These are phyloP conservation scores for Garrulus glandarius DNA, from an alignment of 2,797 vertebrate species.

Conservation along the genomic window DNA sequence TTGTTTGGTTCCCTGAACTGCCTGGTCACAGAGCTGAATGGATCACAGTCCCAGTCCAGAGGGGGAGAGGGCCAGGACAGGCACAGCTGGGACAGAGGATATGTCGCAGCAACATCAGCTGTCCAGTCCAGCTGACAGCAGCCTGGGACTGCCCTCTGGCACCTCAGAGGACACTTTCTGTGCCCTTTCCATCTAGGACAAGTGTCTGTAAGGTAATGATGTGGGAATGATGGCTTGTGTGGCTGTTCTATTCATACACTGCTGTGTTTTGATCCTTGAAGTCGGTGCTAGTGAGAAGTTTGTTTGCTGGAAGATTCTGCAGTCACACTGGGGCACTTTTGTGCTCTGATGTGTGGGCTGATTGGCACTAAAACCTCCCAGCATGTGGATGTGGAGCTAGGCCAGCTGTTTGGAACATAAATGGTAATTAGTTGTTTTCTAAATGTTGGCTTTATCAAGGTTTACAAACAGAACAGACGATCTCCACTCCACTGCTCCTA, in stretches of 20 bases:
- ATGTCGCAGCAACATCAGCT: background rate
- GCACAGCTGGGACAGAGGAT: background rate
- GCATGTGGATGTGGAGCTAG: background rate
- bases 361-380: background rate
- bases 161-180: background rate
- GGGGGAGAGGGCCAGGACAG: background rate
- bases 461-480: background rate
- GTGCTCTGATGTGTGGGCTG: background rate
- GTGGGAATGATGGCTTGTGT: background rate
- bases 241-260: background rate
- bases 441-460: background rate
- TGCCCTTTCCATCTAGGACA: background rate
- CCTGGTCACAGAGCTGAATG: background rate
- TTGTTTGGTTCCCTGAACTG: background rate
- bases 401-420: background rate
- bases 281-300: background rate
- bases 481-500: background rate
- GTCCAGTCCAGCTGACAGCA: background rate
- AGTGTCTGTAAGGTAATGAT: background rate
- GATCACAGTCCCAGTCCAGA: background rate
- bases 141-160: background rate
- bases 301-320: slow-evolving; percentile 2
- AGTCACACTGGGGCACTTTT: background rate
- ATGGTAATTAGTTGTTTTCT: background rate
- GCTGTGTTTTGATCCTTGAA: background rate